A percentile compares a stretch with the other conserved stretches of the same genome.
Conservation (phyloP, 1,140 invertebrate genomes). For the Lordiphosa clarofinis region DNA sequence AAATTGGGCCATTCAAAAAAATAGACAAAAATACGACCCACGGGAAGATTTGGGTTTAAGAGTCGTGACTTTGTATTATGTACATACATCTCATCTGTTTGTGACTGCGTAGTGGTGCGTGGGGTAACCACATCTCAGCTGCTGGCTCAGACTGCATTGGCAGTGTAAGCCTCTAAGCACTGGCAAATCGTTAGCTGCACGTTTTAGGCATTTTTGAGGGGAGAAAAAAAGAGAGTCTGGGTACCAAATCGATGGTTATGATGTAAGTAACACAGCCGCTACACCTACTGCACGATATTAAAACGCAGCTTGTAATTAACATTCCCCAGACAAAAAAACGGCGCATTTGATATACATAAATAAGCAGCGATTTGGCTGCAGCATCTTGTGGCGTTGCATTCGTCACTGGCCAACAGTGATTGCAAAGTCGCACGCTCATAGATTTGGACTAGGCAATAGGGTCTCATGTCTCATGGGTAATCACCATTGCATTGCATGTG, state of each 20-base stretch:
- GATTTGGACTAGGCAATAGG: no score
- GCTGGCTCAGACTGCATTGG: constrained; percentile 4
- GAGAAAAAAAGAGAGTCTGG: constrained; percentile 13
- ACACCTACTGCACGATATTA: constrained; percentile 41
- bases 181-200: constrained; percentile 9
- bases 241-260: constrained; percentile 24
- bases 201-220: constrained; percentile 13
- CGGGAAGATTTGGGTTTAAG: constrained; percentile 17
- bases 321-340: constrained; percentile 17
- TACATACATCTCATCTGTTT: not conserved
- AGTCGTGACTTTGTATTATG: constrained; percentile 31
- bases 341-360: no score
- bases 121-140: constrained; percentile 14
- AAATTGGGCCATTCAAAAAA: constrained; percentile 31
- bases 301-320: constrained; percentile 40
- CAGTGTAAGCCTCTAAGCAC: constrained; percentile 5
- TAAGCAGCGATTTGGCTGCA: no score
- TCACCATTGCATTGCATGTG: no score
- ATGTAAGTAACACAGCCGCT: constrained; percentile 21
- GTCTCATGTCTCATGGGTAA: no score
- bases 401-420: not conserved
- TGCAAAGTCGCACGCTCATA: not conserved
- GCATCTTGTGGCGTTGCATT: not conserved
- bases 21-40: constrained; percentile 18
- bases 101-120: constrained; percentile 34